These are phyloP conservation scores for Saccopteryx leptura DNA, from an alignment of 2,113 vertebrate species.

Conservation along the genomic window DNA sequence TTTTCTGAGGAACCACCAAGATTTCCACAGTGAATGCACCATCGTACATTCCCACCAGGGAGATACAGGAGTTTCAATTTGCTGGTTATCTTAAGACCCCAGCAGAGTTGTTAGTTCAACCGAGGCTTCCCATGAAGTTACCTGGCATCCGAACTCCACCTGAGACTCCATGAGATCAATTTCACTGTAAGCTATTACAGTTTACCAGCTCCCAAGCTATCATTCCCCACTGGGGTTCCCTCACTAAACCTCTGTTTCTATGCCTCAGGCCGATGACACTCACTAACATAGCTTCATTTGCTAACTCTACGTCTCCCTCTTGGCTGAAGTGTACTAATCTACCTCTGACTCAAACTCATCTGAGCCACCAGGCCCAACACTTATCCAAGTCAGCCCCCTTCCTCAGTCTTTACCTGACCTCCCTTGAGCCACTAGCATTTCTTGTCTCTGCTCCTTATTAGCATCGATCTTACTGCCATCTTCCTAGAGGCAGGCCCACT, in stretches of 20 bases:
- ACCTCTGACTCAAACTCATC: background rate
- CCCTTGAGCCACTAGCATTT: background rate
- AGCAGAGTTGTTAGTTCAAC: background rate
- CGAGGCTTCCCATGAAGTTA: background rate
- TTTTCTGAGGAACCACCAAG: slow-evolving; percentile 43
- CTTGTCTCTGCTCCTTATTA: background rate
- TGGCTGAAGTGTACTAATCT: background rate
- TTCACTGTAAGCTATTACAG: background rate
- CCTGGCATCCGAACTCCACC: background rate
- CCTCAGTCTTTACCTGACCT: background rate
- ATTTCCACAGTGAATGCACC: background rate
- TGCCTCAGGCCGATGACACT: background rate
- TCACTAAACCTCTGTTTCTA: background rate
- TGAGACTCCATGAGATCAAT: background rate
- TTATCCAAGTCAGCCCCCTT: background rate
- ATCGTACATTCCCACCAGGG: background rate
- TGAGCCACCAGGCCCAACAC: background rate
- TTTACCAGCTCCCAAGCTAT: background rate
- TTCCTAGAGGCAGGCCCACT: background rate
- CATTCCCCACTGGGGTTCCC: background rate
- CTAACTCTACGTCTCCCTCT: background rate
- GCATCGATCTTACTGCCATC: background rate
- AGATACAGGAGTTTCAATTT: background rate
- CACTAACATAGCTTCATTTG: background rate
- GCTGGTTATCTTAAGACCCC: slow-evolving; percentile 3